phyloP scores from a whole-genome alignment of 2,888 invertebrate genomes.

The Sphaerophoria taeniata region DNA sequence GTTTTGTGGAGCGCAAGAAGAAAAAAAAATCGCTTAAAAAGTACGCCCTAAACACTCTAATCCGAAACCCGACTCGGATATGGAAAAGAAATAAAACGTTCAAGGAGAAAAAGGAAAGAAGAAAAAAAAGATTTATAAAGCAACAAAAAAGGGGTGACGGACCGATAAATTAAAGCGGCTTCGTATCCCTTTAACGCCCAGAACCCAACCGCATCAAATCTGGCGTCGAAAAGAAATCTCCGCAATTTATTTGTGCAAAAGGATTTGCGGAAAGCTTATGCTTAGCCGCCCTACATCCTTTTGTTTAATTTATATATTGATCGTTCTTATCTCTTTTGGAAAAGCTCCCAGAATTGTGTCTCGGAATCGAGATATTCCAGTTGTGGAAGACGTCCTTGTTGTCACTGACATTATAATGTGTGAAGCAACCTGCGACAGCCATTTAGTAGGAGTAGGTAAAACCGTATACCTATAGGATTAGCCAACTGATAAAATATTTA shows the following conservation, averaged over 20 bases:
- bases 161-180: conserved; percentile 71
- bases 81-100: conserved; percentile 27
- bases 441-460: background rate
- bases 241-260: conserved; percentile 72
- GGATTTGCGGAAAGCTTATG: conserved; percentile 68
- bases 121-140: conserved; percentile 56
- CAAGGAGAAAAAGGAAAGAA: background rate
- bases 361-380: conserved; percentile 2
- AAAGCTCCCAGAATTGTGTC: conserved; percentile 38
- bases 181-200: conserved; percentile 64
- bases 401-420: conserved; percentile 22
- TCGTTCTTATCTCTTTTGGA: conserved; percentile 62
- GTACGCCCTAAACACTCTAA: conserved; percentile 54
- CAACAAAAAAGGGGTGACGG: conserved; percentile 73
- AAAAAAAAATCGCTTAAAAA: conserved; percentile 64
- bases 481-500: conserved; percentile 73
- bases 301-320: conserved; percentile 65
- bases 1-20: conserved; percentile 37
- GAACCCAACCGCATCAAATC: conserved; percentile 73
- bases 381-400: conserved; percentile 19
- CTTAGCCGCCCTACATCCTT: conserved; percentile 54
- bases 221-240: conserved; percentile 73
- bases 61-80: conserved; percentile 62
- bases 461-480: conserved; percentile 50
- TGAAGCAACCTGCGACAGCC: background rate